Base-by-base conservation (phyloP, 2,113 vertebrate species). In the Caracal caracal region DNA sequence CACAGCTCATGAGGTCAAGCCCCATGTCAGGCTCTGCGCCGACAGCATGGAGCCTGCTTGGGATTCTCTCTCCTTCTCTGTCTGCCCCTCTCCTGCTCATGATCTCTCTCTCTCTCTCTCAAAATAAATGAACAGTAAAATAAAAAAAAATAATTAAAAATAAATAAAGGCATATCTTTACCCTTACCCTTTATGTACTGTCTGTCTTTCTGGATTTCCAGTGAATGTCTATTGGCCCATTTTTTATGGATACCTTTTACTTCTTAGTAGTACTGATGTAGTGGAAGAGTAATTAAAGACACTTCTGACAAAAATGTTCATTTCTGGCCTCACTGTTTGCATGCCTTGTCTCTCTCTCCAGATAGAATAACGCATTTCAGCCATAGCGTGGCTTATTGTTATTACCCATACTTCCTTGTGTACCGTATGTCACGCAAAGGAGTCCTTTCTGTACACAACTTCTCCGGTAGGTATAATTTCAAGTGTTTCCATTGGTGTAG, bases 161-260 rank as follows among this genome's bases (percentile, higher is more conserved):
- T 13, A 49, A 49, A 49, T 13, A 49, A 22, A 20, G 56, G 56
- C 22, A 30, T 4, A 19, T 70, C 40, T 90, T 90, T 49, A 37
- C 49, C 49, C 53, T 71, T 82, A 49, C 26, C 22, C 75, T 92
- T 96, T 92, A 26, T 76, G 16, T 88, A 63, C 68, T 26, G 24
- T 75, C 20, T 61, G 0, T 88, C 40, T 53, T 89, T 89, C 33
- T 7, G 47, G 56, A 91, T 66, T 97, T 96, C 66, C 91, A 94
- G 47, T 85, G n/a, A 84, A 22, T 95, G 19, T 92, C 51, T 81
- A 0, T 88, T 94, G 19, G 79, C 13, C 33, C 51, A 1, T 89
- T 33, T 49, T 82, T 94, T 95, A 88, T 75, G 37, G 40, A 7
- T 89, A 59, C 2, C 22, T 94, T 96, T 94, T 86, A 37, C 28